phyloP scores from a whole-genome alignment of 2,113 vertebrate genomes.

The Lichenostomus cassidix region DNA sequence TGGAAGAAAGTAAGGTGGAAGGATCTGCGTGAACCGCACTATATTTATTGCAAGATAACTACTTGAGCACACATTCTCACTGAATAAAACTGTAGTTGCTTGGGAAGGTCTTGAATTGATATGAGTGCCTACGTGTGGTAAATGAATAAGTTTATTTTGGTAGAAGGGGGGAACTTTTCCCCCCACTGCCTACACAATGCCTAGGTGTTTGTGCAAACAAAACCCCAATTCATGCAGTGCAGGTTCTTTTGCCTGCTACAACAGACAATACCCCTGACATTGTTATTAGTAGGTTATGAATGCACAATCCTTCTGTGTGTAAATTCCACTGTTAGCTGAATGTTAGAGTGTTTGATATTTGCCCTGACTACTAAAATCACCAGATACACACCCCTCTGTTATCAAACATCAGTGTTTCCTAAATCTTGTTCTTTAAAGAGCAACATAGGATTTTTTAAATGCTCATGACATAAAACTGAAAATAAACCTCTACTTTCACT shows the following conservation, averaged over 20 bases:
- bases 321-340: not conserved
- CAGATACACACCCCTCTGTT: not conserved
- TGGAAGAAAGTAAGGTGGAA: not conserved
- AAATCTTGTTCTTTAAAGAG: not conserved
- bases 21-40: not conserved
- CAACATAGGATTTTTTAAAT: not conserved
- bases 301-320: not conserved
- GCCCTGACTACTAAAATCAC: not conserved
- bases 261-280: not conserved
- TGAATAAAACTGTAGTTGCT: not conserved
- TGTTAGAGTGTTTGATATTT: not conserved
- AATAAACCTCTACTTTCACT: slow-evolving; percentile 1
- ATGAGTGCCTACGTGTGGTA: not conserved
- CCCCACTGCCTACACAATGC: not conserved
- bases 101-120: not conserved
- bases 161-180: not conserved
- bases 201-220: slow-evolving; percentile 41
- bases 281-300: not conserved
- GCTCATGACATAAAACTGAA: not conserved
- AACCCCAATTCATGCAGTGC: slow-evolving; percentile 16
- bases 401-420: not conserved
- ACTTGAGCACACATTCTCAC: not conserved
- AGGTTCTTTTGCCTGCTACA: not conserved
- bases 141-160: not conserved
- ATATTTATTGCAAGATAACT: not conserved